Conservation (phyloP, 2,113 vertebrate genomes). For the Lampris incognitus region DNA sequence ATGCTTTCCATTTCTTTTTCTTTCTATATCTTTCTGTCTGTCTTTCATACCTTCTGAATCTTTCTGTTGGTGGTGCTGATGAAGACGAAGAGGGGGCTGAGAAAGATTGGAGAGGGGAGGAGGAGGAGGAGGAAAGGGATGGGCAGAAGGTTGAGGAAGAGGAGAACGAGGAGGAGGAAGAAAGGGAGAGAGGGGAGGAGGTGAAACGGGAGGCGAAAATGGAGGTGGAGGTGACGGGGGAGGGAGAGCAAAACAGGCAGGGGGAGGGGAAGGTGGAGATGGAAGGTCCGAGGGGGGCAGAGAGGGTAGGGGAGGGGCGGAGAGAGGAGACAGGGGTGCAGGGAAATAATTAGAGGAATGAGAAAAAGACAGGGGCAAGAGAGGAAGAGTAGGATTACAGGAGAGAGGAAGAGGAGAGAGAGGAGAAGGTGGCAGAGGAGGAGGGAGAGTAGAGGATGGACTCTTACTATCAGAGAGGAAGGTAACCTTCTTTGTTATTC, state of each 20-base stretch:
- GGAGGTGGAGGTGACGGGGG: background rate
- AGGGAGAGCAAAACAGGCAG: constrained; percentile 7
- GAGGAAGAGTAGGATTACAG: background rate
- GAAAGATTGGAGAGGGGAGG: background rate
- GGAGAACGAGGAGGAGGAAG: no score
- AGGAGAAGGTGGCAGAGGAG: constrained; percentile 4
- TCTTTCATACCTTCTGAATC: constrained; percentile 58
- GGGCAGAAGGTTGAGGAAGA: background rate
- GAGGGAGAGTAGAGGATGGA: constrained; percentile 48
- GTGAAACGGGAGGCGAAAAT: constrained; percentile 15
- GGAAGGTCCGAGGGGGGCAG: background rate
- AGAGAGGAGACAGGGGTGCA: constrained; percentile 7
- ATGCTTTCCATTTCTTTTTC: no score
- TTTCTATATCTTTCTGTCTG: background rate
- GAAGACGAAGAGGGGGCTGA: constrained; percentile 35
- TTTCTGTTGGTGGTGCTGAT: constrained; percentile 39
- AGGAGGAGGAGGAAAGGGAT: background rate
- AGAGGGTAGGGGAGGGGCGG: background rate
- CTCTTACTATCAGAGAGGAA: constrained; percentile 77
- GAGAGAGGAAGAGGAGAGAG: background rate
- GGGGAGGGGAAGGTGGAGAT: background rate
- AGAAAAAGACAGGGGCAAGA: constrained; percentile 12
- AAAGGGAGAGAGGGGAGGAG: no score
- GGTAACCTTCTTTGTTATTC: constrained; percentile 69
- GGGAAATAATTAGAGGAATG: constrained; percentile 20